Base-by-base conservation (phyloP, 2,888 invertebrate species). In the Diarsia dahlii region DNA sequence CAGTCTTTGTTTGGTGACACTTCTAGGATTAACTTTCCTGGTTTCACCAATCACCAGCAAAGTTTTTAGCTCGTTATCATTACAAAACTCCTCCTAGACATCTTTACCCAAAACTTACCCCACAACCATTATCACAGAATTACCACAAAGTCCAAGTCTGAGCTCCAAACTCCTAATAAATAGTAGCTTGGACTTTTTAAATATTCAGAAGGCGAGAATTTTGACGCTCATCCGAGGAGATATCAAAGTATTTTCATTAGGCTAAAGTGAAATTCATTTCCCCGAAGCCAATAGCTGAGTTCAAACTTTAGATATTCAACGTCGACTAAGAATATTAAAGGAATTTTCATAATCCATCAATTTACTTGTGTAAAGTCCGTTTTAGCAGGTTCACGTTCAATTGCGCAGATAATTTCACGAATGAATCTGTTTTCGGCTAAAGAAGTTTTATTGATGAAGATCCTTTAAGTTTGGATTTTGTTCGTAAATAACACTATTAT, bases 181-280 rank as follows among this genome's bases (percentile, higher is more conserved):
- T 84, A 78, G 71, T 77, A 56, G 67, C 73, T 74, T 66, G 48
- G 63, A 81, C 63, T 80, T 88, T 80, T 87, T 86, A 88, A 86
- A 84, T 80, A 84, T 77, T 81, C 79, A 87, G 85, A 78, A 89
- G 87, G 89, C 83, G 82, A 90, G 91, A 90, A 92, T 91, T 92
- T 91, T 84, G 84, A 86, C 88, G 85, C 87, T 89, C 84, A 91
- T 90, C 90, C 89, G 82, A 78, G 85, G 90, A 89, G 79, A 74
- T 88, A 91, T 92, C 91, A 92, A 95, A 95, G 95, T 95, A 95
- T 95, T 95, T 95, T 95, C 95, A 95, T 95, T 95, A 95, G 91
- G 89, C 89, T 90, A 92, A 94, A 95, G 94, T 94, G 92, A 94
- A 95, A 94, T 95, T 95, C 93, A 95, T 95, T 95, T 95, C 93